Percentiles rank a stretch among this genome's conserved stretches.
Conservation (phyloP, 2,113 vertebrate species). For the Cinclus cinclus region DNA sequence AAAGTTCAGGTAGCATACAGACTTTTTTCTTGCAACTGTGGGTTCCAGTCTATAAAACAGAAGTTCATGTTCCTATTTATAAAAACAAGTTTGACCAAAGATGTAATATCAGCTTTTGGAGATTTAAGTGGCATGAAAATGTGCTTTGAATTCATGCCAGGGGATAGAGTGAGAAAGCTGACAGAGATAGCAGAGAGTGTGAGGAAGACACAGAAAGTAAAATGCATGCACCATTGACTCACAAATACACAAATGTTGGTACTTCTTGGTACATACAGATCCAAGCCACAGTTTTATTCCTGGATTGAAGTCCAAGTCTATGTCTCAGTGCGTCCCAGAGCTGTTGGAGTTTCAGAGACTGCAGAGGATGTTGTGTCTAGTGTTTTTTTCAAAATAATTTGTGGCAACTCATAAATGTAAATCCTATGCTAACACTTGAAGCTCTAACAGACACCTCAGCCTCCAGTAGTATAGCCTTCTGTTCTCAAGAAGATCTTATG, state of each 20-base stretch:
- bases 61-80: neutral
- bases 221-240: neutral
- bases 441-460: neutral
- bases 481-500: neutral
- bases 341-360: slow-evolving; percentile 16
- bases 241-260: neutral
- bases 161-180: neutral
- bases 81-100: neutral
- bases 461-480: neutral
- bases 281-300: slow-evolving; percentile 15
- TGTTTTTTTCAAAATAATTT: slow-evolving; percentile 16
- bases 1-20: neutral
- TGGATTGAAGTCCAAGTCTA: neutral
- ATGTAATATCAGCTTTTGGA: neutral
- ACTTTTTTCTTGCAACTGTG: neutral
- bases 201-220: neutral
- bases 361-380: neutral
- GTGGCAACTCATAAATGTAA: slow-evolving; percentile 24
- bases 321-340: neutral
- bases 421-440: slow-evolving; percentile 5
- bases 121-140: neutral
- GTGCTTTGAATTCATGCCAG: slow-evolving; percentile 2
- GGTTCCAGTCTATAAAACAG: slow-evolving; percentile 15
- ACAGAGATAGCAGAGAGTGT: neutral
- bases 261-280: neutral